Conservation (phyloP, 2,113 vertebrate genomes). For the Carollia perspicillata region DNA sequence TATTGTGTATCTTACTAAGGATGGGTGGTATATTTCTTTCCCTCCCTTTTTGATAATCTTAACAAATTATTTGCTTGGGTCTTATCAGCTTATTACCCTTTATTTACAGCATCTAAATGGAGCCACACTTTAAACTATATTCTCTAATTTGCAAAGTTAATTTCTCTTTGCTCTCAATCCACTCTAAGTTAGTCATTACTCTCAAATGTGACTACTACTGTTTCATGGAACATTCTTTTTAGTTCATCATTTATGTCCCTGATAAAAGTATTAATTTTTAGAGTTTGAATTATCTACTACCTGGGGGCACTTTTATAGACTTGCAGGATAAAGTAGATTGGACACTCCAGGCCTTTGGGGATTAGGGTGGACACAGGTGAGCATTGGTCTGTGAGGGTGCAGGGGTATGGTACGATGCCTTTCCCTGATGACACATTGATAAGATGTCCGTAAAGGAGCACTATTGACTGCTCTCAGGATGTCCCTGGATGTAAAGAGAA, state of each 20-base stretch:
- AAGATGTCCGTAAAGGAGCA: background rate
- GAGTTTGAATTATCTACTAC: background rate
- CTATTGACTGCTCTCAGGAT: background rate
- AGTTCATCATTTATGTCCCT: background rate
- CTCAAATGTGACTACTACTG: background rate
- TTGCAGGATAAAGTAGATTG: background rate
- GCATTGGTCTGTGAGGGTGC: background rate
- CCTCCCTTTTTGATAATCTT: background rate
- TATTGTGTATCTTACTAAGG: background rate
- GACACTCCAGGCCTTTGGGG: background rate
- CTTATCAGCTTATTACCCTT: background rate
- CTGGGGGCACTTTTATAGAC: background rate
- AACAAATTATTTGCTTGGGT: background rate
- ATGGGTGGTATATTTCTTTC: background rate
- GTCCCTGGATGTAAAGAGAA: background rate
- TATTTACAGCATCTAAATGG: background rate
- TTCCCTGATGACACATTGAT: background rate
- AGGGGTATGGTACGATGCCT: background rate
- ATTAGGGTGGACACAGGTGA: background rate
- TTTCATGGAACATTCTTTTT: background rate
- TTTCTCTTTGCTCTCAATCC: background rate
- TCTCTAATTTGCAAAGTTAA: background rate
- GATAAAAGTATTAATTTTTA: constrained; percentile 4
- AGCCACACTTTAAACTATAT: background rate
- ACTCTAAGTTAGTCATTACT: background rate